A percentile compares a stretch with the other conserved stretches of the same genome.
Conservation (phyloP, 2,888 invertebrate genomes). For the Hemicrepidius hirtus region DNA sequence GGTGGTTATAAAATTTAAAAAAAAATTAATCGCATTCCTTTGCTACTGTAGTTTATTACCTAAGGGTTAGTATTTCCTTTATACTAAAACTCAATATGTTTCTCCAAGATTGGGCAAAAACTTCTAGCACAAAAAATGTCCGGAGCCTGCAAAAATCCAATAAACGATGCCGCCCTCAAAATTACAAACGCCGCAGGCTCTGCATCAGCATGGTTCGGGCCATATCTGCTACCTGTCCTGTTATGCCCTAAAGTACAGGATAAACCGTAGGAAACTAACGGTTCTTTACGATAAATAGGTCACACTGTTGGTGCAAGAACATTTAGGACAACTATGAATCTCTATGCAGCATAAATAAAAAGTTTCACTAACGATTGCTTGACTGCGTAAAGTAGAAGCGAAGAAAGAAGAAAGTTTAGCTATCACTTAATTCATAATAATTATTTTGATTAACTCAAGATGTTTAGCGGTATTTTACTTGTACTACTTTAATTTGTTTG, state of each 20-base stretch:
- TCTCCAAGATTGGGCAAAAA: not conserved
- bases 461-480: not conserved
- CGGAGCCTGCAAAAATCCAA: conserved; percentile 28
- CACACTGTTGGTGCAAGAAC: conserved; percentile 7
- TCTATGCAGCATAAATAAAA: conserved; percentile 31
- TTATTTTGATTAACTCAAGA: not conserved
- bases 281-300: conserved; percentile 43
- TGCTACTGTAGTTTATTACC: too few species aligned
- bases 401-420: conserved; percentile 41
- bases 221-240: conserved; percentile 46
- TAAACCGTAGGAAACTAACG: conserved; percentile 45
- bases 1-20: too few species aligned
- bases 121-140: conserved; percentile 10
- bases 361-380: conserved; percentile 42
- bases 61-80: not conserved
- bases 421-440: conserved; percentile 35
- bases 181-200: conserved; percentile 22
- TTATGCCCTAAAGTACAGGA: conserved; percentile 21
- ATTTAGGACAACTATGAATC: conserved; percentile 8
- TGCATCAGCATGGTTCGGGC: not conserved
- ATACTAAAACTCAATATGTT: not conserved
- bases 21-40: too few species aligned
- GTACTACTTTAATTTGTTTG: not conserved
- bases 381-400: conserved; percentile 31
- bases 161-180: conserved; percentile 38